Base-by-base conservation (phyloP, 2,888 invertebrate species). In the Tromatobia lineatoria region DNA sequence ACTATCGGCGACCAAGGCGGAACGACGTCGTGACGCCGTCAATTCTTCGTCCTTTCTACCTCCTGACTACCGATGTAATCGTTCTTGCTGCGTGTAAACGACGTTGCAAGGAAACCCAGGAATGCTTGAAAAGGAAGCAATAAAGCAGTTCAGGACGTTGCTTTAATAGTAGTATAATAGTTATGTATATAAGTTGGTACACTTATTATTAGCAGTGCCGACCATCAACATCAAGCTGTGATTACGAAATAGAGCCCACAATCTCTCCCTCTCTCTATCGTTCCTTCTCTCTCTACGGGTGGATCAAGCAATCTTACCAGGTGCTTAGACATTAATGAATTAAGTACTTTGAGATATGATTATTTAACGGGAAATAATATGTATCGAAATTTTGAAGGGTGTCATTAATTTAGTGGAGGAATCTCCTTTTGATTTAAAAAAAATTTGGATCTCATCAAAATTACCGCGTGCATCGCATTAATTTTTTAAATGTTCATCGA, bases 31-130 rank as follows among this genome's bases (percentile, higher is more conserved):
- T 78, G 83, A 77, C 82, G 81, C 70, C 82, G 85, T 82, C 79
- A 71, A 79, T 85, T 82, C 82, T 79, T 82, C 78, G 85, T 85
- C 85, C 82, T 85, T 85, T 85, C 84, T 84, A 84, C 78, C 82
- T 66, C 54, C 74, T 47, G 52, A 79, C 79, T 75, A n/a, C n/a
- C 79, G 75, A 85, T 82, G 78, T 85, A 82, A 82, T 82, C 82
- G 64, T 64, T 82, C 61, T 42, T 38, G 70, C 67, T 61, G 13
- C 29, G 57, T 83, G 74, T 38, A 61, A 67, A 29, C 47, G 45
- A 45, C 15, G 42, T 29, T 8, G 50, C 61, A 18, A 71, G 69
- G 67, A 81, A 81, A 81, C 42, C 69, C 4, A 20, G 67, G 45
- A 80, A 80, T 77, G 57, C 52, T 76, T 34, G 20, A 59, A 80